Evolutionary conservation across 92 coral and sea anemone genomes (phyloP).

Genomic region (Metridium senile): DNA sequence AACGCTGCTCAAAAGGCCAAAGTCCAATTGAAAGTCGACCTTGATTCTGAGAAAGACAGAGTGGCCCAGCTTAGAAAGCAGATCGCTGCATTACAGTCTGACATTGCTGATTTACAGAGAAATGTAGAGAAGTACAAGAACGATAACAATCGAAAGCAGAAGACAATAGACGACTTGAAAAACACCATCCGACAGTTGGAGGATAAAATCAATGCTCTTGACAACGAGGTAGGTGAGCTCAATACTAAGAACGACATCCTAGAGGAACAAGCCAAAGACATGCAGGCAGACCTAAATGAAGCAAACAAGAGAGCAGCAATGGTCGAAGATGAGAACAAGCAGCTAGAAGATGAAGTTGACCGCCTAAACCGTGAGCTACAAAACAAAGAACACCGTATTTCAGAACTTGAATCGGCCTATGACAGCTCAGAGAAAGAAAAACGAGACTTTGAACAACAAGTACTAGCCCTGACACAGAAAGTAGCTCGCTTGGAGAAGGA

Average conservation of each 20-base stretch:
- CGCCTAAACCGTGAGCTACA: conserved; percentile 78
- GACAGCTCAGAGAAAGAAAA: conserved; percentile 83
- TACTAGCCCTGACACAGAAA: conserved; percentile 69
- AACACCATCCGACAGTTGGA: conserved; percentile 85
- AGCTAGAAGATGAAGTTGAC: conserved; percentile 73
- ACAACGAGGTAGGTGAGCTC: conserved; percentile 83
- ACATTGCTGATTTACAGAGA: conserved; percentile 82
- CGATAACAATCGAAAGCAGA: conserved; percentile 87
- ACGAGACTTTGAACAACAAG: conserved; percentile 85
- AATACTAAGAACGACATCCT: conserved; percentile 91
- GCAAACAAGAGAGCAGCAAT: conserved; percentile 83
- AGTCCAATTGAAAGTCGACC: conserved; percentile 76
- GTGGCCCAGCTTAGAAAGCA: conserved; percentile 84
- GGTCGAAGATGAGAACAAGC: conserved; percentile 78
- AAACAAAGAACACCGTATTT: conserved; percentile 68
- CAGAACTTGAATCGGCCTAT: conserved; percentile 84
- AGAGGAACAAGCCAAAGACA: conserved; percentile 93
- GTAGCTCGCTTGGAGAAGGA: conserved; percentile 81
- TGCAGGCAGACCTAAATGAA: conserved; percentile 84
- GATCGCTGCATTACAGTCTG: conserved; percentile 71
- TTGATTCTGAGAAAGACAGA: conserved; percentile 88
- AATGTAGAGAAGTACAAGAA: conserved; percentile 80
- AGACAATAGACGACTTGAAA: conserved; percentile 86
- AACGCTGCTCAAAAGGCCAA: conserved; percentile 81
- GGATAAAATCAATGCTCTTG: conserved; percentile 79